Conservation (phyloP, 2,888 invertebrate species). For the Emesis furor region DNA sequence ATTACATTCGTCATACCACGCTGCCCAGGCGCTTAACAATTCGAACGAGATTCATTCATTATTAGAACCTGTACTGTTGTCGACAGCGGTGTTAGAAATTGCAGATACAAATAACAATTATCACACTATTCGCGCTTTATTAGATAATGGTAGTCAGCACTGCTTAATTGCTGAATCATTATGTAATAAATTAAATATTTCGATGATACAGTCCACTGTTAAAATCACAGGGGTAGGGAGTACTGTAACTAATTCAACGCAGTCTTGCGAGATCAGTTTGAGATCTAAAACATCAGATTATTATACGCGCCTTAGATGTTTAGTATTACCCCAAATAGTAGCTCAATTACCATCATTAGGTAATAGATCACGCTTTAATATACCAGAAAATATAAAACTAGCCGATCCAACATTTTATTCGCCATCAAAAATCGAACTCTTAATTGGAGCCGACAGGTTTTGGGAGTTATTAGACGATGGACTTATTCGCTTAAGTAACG, state of each 20-base stretch:
- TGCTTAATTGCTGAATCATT: conserved; percentile 67
- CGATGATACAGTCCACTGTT: conserved; percentile 71
- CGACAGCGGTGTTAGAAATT: conserved; percentile 68
- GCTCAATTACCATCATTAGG: background rate
- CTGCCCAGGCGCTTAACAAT: too few relatives aligned
- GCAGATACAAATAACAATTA: conserved; percentile 36
- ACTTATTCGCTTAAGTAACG: conserved; percentile 34
- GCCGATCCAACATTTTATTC: conserved; percentile 34
- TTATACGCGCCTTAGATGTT: conserved; percentile 49
- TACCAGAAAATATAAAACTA: conserved; percentile 2
- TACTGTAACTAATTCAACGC: conserved; percentile 54
- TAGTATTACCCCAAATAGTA: conserved; percentile 57
- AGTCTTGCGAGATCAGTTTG: conserved; percentile 59
- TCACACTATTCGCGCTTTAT: conserved; percentile 52
- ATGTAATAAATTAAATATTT: conserved; percentile 54
- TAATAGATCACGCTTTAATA: background rate
- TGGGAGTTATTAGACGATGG: conserved; percentile 40
- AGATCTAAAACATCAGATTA: conserved; percentile 43
- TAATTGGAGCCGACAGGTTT: conserved; percentile 44
- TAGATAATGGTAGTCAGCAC: conserved; percentile 70
- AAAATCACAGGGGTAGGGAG: conserved; percentile 62
- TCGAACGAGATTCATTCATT: background rate
- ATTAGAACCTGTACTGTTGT: conserved; percentile 58
- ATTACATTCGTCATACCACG: too few relatives aligned
- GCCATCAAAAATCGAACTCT: conserved; percentile 30